Evolutionary conservation across 2,888 invertebrate species (phyloP).

Genomic region (Fabriciana adippe): DNA sequence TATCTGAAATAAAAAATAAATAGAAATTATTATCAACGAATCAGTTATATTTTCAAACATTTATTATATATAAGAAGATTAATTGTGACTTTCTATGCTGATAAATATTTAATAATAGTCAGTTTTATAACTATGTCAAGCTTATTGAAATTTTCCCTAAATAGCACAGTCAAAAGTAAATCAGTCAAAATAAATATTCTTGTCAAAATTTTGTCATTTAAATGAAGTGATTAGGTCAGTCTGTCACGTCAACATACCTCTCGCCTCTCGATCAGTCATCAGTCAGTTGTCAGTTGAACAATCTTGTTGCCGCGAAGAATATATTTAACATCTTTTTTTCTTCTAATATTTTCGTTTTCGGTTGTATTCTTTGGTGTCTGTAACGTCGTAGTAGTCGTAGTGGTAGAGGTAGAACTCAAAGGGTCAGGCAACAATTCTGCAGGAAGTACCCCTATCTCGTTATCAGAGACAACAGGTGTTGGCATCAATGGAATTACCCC

Average conservation of each 20-base stretch:
- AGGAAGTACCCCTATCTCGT: conserved; percentile 72
- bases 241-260: conserved; percentile 45
- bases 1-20: conserved; percentile 57
- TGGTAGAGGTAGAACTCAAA: conserved; percentile 45
- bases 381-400: conserved; percentile 51
- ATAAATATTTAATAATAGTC: too few species aligned
- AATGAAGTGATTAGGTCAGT: conserved; percentile 16
- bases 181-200: conserved; percentile 6
- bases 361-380: conserved; percentile 55
- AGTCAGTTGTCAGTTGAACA: conserved; percentile 72
- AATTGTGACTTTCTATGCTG: too few species aligned
- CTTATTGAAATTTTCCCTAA: not conserved
- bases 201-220: not conserved
- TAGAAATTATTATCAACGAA: not conserved
- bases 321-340: conserved; percentile 70
- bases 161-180: conserved; percentile 7
- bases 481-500: conserved; percentile 60
- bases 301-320: conserved; percentile 78
- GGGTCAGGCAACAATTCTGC: conserved; percentile 64
- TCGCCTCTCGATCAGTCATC: conserved; percentile 49
- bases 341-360: conserved; percentile 57
- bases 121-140: too few species aligned
- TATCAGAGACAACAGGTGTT: conserved; percentile 68
- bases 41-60: not conserved
- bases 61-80: not conserved